Conservation (phyloP, 2,888 invertebrate genomes). For the Creontiades dilutus region DNA sequence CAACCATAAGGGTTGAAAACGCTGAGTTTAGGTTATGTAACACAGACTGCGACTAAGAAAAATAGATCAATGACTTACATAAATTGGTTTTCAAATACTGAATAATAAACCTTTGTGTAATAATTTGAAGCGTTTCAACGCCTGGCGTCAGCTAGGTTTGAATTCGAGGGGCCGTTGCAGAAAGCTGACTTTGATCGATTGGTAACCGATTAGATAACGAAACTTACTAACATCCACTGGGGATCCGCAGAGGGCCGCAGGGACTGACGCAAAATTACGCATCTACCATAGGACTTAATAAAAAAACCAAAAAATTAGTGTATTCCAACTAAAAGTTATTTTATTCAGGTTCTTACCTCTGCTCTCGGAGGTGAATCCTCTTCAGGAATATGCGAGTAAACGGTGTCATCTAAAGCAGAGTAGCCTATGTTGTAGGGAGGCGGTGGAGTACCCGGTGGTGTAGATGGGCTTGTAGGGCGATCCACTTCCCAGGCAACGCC, state of each 20-base stretch:
- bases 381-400: conserved; percentile 72
- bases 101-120: no score
- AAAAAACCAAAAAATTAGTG: no score
- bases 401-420: conserved; percentile 72
- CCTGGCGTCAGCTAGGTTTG: no score
- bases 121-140: no score
- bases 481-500: conserved; percentile 79
- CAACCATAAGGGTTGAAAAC: no score
- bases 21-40: no score
- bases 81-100: no score
- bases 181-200: not conserved
- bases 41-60: no score
- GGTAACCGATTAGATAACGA: not conserved
- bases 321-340: no score
- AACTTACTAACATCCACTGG: not conserved
- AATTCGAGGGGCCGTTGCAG: not conserved
- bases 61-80: no score
- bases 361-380: conserved; percentile 71
- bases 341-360: conserved; percentile 3
- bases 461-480: conserved; percentile 83
- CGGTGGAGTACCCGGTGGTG: conserved; percentile 93
- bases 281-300: not conserved
- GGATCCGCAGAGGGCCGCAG: not conserved
- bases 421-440: conserved; percentile 84
- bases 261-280: not conserved